phyloP scores from a whole-genome alignment of 1,140 invertebrate species.

The Pemphigus obesinymphae region DNA sequence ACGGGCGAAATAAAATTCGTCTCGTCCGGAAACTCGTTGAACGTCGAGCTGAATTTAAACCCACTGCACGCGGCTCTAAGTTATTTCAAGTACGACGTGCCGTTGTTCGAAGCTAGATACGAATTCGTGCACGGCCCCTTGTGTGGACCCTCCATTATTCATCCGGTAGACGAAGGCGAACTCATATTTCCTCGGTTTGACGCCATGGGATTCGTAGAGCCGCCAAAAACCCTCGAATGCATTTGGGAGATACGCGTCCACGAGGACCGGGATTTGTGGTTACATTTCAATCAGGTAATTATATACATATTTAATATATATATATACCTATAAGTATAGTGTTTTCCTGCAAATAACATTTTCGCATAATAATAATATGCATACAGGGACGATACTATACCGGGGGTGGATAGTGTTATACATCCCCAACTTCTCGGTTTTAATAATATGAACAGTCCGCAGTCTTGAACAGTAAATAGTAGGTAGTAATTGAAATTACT shows the following conservation, averaged over 20 bases:
- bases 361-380: no score
- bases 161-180: constrained; percentile 63
- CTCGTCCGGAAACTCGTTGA: constrained; percentile 52
- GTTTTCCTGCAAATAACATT: no score
- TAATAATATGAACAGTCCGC: no score
- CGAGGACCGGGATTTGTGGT: constrained; percentile 72
- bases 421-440: no score
- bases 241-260: constrained; percentile 82
- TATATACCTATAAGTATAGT: no score
- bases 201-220: constrained; percentile 66
- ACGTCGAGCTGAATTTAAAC: constrained; percentile 57
- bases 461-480: no score
- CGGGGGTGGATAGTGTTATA: no score
- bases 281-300: constrained; percentile 69
- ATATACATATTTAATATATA: no score
- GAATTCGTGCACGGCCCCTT: constrained; percentile 83
- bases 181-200: constrained; percentile 34
- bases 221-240: constrained; percentile 71
- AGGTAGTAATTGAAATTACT: no score
- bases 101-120: constrained; percentile 77
- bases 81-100: constrained; percentile 77
- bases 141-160: constrained; percentile 73
- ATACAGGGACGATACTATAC: no score
- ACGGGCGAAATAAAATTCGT: constrained; percentile 58
- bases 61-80: constrained; percentile 72